phyloP scores from a whole-genome alignment of 1,140 invertebrate species.

The Ladona fulva region DNA sequence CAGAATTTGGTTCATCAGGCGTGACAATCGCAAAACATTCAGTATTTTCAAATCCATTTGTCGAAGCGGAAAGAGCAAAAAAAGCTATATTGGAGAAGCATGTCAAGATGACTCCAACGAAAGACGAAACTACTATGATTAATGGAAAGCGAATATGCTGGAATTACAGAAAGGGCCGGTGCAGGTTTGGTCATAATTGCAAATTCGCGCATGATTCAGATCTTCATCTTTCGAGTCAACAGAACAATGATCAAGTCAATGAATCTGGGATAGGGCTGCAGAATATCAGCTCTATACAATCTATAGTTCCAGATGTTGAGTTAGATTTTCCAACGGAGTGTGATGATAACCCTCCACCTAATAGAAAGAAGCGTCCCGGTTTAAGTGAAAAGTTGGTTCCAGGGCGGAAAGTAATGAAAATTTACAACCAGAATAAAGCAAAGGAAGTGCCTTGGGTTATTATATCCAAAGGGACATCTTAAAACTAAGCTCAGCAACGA shows the following conservation, averaged over 20 bases:
- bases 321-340: constrained; percentile 18
- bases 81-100: constrained; percentile 82
- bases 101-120: constrained; percentile 80
- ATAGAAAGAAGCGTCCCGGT: constrained; percentile 66
- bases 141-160: constrained; percentile 87
- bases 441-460: constrained; percentile 39
- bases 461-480: constrained; percentile 21
- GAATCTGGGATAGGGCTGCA: constrained; percentile 27
- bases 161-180: constrained; percentile 85
- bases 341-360: constrained; percentile 24
- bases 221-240: constrained; percentile 38
- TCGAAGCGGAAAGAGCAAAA: constrained; percentile 79
- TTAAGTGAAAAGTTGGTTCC: constrained; percentile 66
- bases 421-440: constrained; percentile 53
- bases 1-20: constrained; percentile 20
- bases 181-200: constrained; percentile 85
- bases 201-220: constrained; percentile 87
- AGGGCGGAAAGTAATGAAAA: constrained; percentile 74
- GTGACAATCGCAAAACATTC: constrained; percentile 38
- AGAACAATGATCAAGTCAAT: background rate
- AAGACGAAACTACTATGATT: constrained; percentile 59
- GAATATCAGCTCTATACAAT: constrained; percentile 23
- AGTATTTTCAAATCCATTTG: constrained; percentile 83
- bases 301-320: background rate
- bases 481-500: background rate